These are phyloP conservation scores for Percopsis transmontana DNA, from an alignment of 2,113 vertebrate genomes.

Conservation along the genomic window DNA sequence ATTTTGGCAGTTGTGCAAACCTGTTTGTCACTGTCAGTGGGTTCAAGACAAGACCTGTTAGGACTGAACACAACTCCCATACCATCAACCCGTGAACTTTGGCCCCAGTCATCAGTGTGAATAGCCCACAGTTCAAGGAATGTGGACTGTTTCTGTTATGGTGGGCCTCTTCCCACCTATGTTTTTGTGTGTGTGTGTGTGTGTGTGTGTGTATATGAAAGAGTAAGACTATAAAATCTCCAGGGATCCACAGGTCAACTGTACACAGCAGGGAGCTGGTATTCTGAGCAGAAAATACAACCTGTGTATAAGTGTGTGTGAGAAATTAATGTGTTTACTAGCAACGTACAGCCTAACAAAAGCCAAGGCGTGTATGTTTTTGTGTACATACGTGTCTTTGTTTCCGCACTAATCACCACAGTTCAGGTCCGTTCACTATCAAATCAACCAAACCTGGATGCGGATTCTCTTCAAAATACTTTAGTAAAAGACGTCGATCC, in stretches of 20 bases:
- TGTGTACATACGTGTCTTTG: neutral
- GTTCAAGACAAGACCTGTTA: neutral
- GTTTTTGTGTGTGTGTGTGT: slow-evolving; percentile 2
- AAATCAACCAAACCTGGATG: too few relatives aligned
- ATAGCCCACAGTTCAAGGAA: neutral
- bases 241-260: neutral
- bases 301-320: too few relatives aligned
- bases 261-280: too few relatives aligned
- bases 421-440: too few relatives aligned
- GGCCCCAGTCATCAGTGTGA: neutral
- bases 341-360: neutral
- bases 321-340: neutral
- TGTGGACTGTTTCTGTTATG: neutral
- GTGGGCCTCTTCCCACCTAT: neutral
- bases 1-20: neutral
- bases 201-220: neutral
- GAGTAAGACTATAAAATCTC: neutral
- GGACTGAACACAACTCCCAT: neutral
- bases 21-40: neutral
- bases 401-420: neutral
- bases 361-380: neutral
- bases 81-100: neutral
- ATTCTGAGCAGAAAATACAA: neutral
- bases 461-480: too few relatives aligned
- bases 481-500: too few relatives aligned